These are phyloP conservation scores for Chironex yamaguchii DNA, from an alignment of 30 jellyfish, hydroid and myxozoan genomes.

Conservation along the genomic window DNA sequence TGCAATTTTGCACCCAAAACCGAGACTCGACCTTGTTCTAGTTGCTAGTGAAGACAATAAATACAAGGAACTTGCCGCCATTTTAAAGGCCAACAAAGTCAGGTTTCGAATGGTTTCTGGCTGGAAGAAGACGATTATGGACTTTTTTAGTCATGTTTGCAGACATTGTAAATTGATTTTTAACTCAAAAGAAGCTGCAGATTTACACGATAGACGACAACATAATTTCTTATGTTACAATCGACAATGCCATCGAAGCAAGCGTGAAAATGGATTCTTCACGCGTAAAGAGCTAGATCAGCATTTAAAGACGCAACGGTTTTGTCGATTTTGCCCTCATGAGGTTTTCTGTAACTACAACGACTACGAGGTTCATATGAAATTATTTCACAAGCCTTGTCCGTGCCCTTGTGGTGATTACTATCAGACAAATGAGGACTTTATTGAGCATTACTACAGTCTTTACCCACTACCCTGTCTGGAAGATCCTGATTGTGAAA, in stretches of 20 bases:
- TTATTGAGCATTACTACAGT: slow-evolving; percentile 81
- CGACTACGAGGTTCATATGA: slow-evolving; percentile 55
- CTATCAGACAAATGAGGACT: slow-evolving; percentile 76
- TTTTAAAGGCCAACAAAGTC: slow-evolving; percentile 76
- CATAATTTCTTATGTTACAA: slow-evolving; percentile 87
- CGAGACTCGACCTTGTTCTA: slow-evolving; percentile 40
- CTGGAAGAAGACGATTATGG: slow-evolving; percentile 66
- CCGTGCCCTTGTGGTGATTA: slow-evolving; percentile 79
- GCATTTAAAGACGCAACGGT: slow-evolving; percentile 72
- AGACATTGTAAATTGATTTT: slow-evolving; percentile 74
- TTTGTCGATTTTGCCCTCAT: slow-evolving; percentile 83
- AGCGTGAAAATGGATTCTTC: slow-evolving; percentile 89
- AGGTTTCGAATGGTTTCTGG: slow-evolving; percentile 62
- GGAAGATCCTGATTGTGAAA: slow-evolving; percentile 84
- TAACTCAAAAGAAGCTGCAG: slow-evolving; percentile 52
- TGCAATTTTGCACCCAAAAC: slow-evolving; percentile 34
- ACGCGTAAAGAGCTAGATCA: slow-evolving; percentile 78
- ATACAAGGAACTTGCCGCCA: slow-evolving; percentile 73
- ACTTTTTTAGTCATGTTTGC: slow-evolving; percentile 82
- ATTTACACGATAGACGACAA: slow-evolving; percentile 61
- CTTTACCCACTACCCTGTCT: slow-evolving; percentile 88
- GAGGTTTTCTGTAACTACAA: slow-evolving; percentile 69
- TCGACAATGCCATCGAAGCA: slow-evolving; percentile 88
- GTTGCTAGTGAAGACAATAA: slow-evolving; percentile 69
- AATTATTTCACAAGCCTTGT: slow-evolving; percentile 73